Conservation (phyloP, 1,140 invertebrate species). For the Drosophila tani region DNA sequence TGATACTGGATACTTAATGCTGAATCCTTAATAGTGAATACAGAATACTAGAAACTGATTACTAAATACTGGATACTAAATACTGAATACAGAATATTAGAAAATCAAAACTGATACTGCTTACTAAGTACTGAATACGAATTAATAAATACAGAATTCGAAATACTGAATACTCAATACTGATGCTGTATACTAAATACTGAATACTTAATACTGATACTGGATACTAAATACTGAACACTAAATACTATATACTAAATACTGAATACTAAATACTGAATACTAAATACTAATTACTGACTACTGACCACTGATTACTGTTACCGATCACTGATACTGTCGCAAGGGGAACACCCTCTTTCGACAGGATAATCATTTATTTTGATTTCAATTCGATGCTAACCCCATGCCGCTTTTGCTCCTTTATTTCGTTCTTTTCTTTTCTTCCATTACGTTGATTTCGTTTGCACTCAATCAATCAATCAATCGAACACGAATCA, state of each 20-base stretch:
- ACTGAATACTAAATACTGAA: neutral
- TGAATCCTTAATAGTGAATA: too few species aligned
- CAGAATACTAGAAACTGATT: neutral
- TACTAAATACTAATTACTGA: neutral
- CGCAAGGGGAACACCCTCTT: neutral
- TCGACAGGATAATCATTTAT: conserved; percentile 8
- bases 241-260: neutral
- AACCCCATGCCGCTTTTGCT: conserved; percentile 45
- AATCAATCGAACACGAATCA: conserved; percentile 23
- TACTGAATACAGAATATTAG: too few species aligned
- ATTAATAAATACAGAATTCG: neutral
- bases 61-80: neutral
- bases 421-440: conserved; percentile 53
- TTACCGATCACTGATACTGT: too few species aligned
- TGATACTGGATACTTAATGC: neutral
- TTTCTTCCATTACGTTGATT: conserved; percentile 47
- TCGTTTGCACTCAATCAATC: conserved; percentile 39
- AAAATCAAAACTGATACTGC: neutral
- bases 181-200: neutral
- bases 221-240: neutral
- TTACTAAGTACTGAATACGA: too few species aligned
- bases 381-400: conserved; percentile 33
- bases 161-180: neutral
- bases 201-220: neutral
- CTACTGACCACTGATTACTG: too few species aligned